Conservation (phyloP, 2,113 vertebrate genomes). For the Ia io region DNA sequence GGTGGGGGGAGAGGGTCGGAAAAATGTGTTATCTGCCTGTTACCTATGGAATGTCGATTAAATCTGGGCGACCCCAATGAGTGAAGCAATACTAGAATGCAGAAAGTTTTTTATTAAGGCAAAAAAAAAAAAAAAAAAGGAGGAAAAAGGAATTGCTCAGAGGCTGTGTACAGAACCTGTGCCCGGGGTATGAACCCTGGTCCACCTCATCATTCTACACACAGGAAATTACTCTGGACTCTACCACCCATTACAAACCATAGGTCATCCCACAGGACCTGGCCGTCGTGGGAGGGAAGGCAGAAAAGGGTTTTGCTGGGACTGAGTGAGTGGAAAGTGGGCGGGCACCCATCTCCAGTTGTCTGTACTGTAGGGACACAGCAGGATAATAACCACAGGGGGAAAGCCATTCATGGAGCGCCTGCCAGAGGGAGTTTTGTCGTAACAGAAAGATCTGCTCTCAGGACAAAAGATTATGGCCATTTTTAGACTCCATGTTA, state of each 20-base stretch:
- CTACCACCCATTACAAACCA: background rate
- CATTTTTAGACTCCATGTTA: slow-evolving; percentile 10
- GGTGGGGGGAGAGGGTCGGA: background rate
- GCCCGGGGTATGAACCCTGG: background rate
- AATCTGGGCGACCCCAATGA: background rate
- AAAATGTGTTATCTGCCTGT: background rate
- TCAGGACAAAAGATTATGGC: background rate
- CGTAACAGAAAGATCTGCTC: background rate
- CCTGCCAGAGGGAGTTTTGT: background rate
- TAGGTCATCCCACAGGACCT: background rate
- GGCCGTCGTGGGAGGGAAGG: background rate
- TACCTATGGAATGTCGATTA: background rate
- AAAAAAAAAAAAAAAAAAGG: background rate
- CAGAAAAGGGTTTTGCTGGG: background rate
- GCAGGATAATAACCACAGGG: background rate
- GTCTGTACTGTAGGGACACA: background rate
- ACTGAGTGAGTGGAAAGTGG: background rate
- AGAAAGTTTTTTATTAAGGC: slow-evolving; percentile 2
- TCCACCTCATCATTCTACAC: background rate
- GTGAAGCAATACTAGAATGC: background rate
- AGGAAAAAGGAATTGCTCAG: background rate
- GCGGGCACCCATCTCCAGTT: background rate
- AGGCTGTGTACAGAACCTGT: background rate
- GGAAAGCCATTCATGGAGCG: background rate
- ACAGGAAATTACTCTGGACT: background rate